A percentile compares a stretch with the other conserved stretches of the same genome.
phyloP scores from a whole-genome alignment of 2,888 invertebrate genomes.

The Drosophila lutescens region DNA sequence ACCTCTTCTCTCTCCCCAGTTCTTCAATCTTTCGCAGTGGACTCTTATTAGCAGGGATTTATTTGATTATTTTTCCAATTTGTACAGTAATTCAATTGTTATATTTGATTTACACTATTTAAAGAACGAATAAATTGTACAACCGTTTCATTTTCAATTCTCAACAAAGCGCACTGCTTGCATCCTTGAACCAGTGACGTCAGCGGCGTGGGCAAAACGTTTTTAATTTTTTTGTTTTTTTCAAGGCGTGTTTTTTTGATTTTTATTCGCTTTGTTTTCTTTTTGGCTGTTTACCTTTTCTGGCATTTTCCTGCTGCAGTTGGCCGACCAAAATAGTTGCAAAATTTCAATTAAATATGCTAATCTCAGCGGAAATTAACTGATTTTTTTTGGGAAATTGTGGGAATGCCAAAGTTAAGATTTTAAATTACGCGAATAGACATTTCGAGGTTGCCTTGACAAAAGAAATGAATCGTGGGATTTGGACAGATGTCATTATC shows the following conservation, averaged over 20 bases:
- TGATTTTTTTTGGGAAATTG: slow-evolving; percentile 32
- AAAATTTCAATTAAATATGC: slow-evolving; percentile 52
- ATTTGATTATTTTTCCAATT: slow-evolving; percentile 56
- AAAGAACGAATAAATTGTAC: neutral
- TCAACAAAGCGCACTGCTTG: slow-evolving; percentile 18
- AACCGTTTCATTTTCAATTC: neutral
- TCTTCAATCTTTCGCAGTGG: slow-evolving; percentile 17
- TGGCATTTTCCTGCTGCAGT: slow-evolving; percentile 44
- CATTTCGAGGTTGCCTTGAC: neutral
- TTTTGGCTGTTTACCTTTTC: slow-evolving; percentile 26
- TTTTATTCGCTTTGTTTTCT: slow-evolving; percentile 13
- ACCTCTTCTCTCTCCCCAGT: slow-evolving; percentile 26
- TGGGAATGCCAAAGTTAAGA: slow-evolving; percentile 12
- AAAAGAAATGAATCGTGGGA: neutral
- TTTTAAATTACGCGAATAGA: slow-evolving; percentile 7
- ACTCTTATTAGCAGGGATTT: slow-evolving; percentile 57
- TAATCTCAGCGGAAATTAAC: slow-evolving; percentile 36
- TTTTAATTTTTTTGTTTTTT: neutral
- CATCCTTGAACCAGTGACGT: slow-evolving; percentile 28
- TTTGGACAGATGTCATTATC: neutral
- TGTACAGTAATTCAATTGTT: neutral
- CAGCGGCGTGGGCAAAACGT: slow-evolving; percentile 21
- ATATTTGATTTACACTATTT: neutral
- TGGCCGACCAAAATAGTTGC: slow-evolving; percentile 30
- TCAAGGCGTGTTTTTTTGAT: slow-evolving; percentile 1